These are phyloP conservation scores for Trachythela sp. DNA, from an alignment of 64 coral and sea anemone species.

Conservation along the genomic window DNA sequence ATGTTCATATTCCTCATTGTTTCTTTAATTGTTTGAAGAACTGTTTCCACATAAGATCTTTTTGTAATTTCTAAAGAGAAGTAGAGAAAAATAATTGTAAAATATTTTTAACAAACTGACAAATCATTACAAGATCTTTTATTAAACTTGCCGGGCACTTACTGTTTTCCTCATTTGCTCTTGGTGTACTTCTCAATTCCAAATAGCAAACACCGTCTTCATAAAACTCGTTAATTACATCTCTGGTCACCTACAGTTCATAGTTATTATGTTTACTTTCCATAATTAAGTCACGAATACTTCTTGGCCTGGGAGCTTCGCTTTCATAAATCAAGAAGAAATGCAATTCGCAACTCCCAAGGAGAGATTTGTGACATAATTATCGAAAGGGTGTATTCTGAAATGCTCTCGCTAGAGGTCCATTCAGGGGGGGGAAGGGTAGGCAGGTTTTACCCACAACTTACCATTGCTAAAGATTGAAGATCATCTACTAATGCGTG, in stretches of 20 bases:
- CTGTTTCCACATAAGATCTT: not conserved
- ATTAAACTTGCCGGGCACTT: too few relatives aligned
- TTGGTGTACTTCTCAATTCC: slow-evolving; percentile 81
- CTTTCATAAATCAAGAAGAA: too few relatives aligned
- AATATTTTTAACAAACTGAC: too few relatives aligned
- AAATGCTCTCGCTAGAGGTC: too few relatives aligned
- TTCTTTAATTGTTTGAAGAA: not conserved
- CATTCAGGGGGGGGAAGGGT: too few relatives aligned
- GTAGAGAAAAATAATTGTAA: not conserved
- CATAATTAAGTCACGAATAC: too few relatives aligned
- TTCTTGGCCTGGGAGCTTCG: too few relatives aligned
- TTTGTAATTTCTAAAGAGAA: slow-evolving; percentile 11
- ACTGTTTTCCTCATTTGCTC: slow-evolving; percentile 53
- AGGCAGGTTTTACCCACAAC: too few relatives aligned
- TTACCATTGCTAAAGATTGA: not conserved
- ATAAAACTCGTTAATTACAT: slow-evolving; percentile 88
- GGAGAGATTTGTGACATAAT: too few relatives aligned
- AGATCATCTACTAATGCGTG: slow-evolving; percentile 67
- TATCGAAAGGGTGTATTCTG: too few relatives aligned
- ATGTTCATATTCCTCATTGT: not conserved
- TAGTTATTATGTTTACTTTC: not conserved
- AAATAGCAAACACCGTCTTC: slow-evolving; percentile 78
- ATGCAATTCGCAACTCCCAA: too few relatives aligned
- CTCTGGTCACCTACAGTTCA: slow-evolving; percentile 60
- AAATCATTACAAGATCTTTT: too few relatives aligned